phyloP scores from a whole-genome alignment of 2,113 vertebrate genomes.

The Polypterus bichir region DNA sequence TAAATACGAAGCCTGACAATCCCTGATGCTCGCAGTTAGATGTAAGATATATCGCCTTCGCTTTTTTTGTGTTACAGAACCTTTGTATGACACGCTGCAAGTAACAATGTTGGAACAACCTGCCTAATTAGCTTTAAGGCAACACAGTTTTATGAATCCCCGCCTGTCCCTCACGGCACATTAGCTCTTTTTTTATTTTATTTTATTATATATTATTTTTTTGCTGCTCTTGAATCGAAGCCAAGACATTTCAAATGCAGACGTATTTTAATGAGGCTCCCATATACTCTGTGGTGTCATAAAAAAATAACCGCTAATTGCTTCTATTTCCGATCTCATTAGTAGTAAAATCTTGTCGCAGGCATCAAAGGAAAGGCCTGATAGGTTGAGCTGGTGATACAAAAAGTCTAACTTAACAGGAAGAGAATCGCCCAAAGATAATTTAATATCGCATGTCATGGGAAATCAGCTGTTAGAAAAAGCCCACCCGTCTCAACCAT shows the following conservation, averaged over 20 bases:
- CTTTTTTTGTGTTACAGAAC: background rate
- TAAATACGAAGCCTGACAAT: too few species aligned
- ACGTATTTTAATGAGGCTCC: slow-evolving; percentile 4
- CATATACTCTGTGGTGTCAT: background rate
- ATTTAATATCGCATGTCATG: too few species aligned
- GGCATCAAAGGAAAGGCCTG: background rate
- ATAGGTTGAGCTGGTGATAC: too few species aligned
- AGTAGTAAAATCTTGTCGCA: background rate
- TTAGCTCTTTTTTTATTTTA: slow-evolving; percentile 11
- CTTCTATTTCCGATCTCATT: background rate
- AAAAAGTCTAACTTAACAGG: too few species aligned
- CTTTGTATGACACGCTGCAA: slow-evolving; percentile 11
- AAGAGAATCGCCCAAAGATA: too few species aligned
- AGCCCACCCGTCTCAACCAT: too few species aligned
- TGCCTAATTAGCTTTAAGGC: slow-evolving; percentile 28
- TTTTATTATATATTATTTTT: slow-evolving; percentile 1
- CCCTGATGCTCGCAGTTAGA: background rate
- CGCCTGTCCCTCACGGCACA: slow-evolving; percentile 8
- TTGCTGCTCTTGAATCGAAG: too few species aligned
- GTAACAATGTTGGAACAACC: slow-evolving; percentile 23
- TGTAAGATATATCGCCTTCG: background rate
- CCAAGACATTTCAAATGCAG: background rate
- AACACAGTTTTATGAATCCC: slow-evolving; percentile 24
- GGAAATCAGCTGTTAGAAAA: too few species aligned
- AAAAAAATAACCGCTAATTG: slow-evolving; percentile 2